Conservation (phyloP, 2,888 invertebrate genomes). For the Tromatobia lineatoria region DNA sequence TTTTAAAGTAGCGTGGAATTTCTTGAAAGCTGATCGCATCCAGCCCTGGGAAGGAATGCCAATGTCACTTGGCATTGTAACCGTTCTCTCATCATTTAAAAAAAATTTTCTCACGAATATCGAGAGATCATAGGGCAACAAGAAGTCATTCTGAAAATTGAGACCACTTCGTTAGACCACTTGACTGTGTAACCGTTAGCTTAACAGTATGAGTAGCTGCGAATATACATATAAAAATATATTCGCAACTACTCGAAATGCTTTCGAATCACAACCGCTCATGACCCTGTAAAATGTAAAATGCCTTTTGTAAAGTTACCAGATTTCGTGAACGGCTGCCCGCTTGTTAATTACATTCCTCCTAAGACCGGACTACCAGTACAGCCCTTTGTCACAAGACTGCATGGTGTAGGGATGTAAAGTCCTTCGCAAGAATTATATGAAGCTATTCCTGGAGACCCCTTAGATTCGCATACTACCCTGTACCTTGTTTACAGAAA, state of each 20-base stretch:
- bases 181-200: too few relatives aligned
- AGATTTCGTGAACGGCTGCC: not conserved
- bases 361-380: not conserved
- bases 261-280: not conserved
- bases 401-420: too few relatives aligned
- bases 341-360: not conserved
- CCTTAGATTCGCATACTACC: too few relatives aligned
- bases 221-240: too few relatives aligned
- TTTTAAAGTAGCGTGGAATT: not conserved
- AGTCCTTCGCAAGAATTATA: too few relatives aligned
- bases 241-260: not conserved
- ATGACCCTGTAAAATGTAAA: not conserved
- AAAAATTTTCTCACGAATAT: not conserved
- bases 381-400: too few relatives aligned
- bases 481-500: too few relatives aligned
- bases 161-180: too few relatives aligned
- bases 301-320: not conserved
- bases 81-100: not conserved
- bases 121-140: not conserved
- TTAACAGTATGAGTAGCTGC: too few relatives aligned
- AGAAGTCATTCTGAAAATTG: too few relatives aligned
- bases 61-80: not conserved
- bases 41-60: too few relatives aligned
- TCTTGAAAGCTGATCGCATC: not conserved
- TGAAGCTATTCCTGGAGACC: too few relatives aligned